Evolutionary conservation across 2,888 invertebrate species (phyloP).

Genomic region (Ophion obscuratus): DNA sequence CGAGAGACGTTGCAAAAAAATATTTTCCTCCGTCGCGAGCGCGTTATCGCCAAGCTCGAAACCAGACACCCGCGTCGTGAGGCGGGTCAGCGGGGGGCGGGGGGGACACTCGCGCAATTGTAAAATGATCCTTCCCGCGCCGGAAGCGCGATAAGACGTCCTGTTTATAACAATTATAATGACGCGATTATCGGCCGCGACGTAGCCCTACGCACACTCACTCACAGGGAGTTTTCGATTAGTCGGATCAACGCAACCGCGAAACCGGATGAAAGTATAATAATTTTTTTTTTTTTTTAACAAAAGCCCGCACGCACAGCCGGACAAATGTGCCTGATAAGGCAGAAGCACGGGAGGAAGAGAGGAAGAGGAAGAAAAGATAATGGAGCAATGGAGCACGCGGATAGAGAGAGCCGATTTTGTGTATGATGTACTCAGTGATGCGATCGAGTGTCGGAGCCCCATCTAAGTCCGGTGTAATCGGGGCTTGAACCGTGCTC

Average conservation of each 20-base stretch:
- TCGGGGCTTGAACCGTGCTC: constrained; percentile 75
- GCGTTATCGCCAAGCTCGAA: neutral
- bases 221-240: constrained; percentile 7
- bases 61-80: neutral
- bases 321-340: constrained; percentile 13
- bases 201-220: constrained; percentile 20
- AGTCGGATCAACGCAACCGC: neutral
- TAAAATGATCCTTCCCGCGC: constrained; percentile 35
- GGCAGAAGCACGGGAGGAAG: constrained; percentile 25
- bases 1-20: too few relatives aligned
- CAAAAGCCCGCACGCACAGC: neutral
- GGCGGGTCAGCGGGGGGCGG: too few relatives aligned
- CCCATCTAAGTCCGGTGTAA: constrained; percentile 80
- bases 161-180: constrained; percentile 24
- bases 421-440: constrained; percentile 10
- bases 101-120: neutral
- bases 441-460: constrained; percentile 66
- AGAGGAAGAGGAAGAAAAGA: constrained; percentile 5
- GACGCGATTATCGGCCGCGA: constrained; percentile 23
- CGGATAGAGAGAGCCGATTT: constrained; percentile 39
- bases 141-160: constrained; percentile 22
- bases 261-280: neutral
- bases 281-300: too few relatives aligned
- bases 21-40: too few relatives aligned
- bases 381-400: constrained; percentile 33